Percentiles rank a stretch among this genome's conserved stretches.
These are phyloP conservation scores for Falco berigora DNA, from an alignment of 2,797 vertebrate species.

Conservation along the genomic window DNA sequence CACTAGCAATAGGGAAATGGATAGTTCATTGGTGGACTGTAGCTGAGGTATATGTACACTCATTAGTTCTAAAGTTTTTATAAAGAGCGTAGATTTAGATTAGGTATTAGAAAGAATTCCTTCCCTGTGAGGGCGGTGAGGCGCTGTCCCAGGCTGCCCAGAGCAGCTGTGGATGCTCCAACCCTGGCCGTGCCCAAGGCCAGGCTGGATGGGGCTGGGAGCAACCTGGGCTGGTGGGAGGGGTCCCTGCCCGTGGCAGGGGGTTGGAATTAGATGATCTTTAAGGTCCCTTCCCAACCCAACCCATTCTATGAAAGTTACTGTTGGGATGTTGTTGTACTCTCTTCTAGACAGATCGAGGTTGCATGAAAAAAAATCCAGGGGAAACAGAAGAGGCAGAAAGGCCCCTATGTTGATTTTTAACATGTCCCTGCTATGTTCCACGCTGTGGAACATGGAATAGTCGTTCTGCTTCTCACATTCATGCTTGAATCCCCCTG, in stretches of 20 bases:
- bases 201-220: too few species aligned
- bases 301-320: neutral
- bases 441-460: neutral
- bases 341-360: neutral
- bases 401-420: neutral
- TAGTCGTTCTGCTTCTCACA: neutral
- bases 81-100: too few species aligned
- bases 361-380: neutral
- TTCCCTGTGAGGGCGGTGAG: too few species aligned
- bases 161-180: too few species aligned
- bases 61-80: too few species aligned
- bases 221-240: too few species aligned
- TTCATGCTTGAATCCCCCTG: neutral
- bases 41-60: accelerated
- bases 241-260: too few species aligned
- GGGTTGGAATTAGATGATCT: too few species aligned
- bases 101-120: too few species aligned
- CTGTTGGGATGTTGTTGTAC: neutral
- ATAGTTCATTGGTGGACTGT: neutral
- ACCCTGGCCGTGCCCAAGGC: too few species aligned
- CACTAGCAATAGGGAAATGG: neutral
- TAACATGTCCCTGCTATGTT: neutral
- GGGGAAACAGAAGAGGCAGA: neutral
- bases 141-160: too few species aligned
- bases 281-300: too few species aligned